Evolutionary conservation across 2,888 invertebrate species (phyloP), one percentile per base, ranked within the genome.

Genomic region (Trimorus sp.): DNA sequence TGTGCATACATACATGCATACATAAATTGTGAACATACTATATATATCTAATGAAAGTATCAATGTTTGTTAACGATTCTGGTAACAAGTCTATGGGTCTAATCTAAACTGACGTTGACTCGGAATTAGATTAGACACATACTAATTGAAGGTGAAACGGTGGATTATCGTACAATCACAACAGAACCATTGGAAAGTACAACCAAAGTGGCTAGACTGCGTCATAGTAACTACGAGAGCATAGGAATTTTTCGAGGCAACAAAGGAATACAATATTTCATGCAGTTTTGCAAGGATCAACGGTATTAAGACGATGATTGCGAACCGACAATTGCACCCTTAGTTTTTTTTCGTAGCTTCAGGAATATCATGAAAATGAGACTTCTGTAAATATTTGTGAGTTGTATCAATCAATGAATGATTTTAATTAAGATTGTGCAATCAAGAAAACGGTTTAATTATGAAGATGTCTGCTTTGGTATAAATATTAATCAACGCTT

Each of bases 171-270:
- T 63, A 77, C 69, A 68, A 62, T 73, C 59, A 70, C 70, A 53
- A 14, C 63, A 78, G 49, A 42, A 65, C 16, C 74, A 78, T 70
- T 51, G 56, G 63, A 62, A 82, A 73, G 68, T 68, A 51, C 68
- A 73, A 56, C 65, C 75, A 76, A 73, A 62, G 54, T 65, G 56
- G 54, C 58, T 82, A 82, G 74, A 77, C 77, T 69, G 74, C 62
- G 74, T 78, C 77, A n/a, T 77, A 77, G 77, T 56, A 38, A 48
- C 68, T 51, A 58, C 49, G 75, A 73, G 54, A 60, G 58, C 60
- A 62, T 78, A 74, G 14, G 14, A 77, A 71, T 81, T 77, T 63
- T 62, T 68, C 59, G 42, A 58, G 73, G 69, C 38, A 66, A 73
- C 37, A 45, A 54, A 73, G 2, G 26, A 26, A 26, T 15, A 54